A percentile compares a stretch with the other conserved stretches of the same genome.
Evolutionary conservation across 2,797 vertebrate genomes (phyloP).

Genomic region (Spheniscus humboldti): DNA sequence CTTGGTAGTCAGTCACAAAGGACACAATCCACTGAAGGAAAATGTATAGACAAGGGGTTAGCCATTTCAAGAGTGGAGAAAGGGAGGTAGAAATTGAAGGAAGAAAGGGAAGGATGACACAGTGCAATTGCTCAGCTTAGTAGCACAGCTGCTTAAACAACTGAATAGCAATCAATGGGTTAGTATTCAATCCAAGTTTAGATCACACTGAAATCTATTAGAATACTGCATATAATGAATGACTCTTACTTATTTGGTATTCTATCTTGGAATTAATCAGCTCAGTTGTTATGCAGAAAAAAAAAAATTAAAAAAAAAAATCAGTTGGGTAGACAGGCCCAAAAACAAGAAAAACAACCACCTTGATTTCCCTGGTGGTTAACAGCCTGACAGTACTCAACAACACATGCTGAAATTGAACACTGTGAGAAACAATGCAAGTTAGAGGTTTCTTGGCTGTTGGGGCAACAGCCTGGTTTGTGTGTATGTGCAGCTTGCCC

Average conservation of each 20-base stretch:
- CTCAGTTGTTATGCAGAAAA: conserved; percentile 47
- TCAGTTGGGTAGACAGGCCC: background rate
- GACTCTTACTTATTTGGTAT: conserved; percentile 64
- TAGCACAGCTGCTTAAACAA: conserved; percentile 64
- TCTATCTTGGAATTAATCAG: conserved; percentile 67
- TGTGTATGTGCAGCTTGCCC: background rate
- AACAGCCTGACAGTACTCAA: conserved; percentile 29
- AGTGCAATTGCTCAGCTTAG: conserved; percentile 61
- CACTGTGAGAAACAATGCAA: conserved; percentile 26
- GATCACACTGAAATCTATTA: conserved; percentile 64
- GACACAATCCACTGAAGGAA: conserved; percentile 31
- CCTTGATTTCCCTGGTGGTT: conserved; percentile 58
- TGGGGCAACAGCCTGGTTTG: conserved; percentile 41
- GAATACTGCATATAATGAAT: conserved; percentile 68
- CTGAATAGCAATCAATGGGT: conserved; percentile 72
- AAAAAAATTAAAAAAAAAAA: background rate
- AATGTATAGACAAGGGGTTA: conserved; percentile 25
- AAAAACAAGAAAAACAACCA: conserved; percentile 5
- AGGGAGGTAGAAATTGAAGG: conserved; percentile 20
- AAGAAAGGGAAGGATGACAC: conserved; percentile 44
- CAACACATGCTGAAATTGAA: conserved; percentile 23
- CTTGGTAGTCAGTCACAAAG: conserved; percentile 35
- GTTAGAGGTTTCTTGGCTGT: conserved; percentile 35
- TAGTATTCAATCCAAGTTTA: conserved; percentile 71
- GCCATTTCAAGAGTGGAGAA: conserved; percentile 34